Base-by-base conservation (phyloP, 1,140 invertebrate species). In the Drosophila teissieri region DNA sequence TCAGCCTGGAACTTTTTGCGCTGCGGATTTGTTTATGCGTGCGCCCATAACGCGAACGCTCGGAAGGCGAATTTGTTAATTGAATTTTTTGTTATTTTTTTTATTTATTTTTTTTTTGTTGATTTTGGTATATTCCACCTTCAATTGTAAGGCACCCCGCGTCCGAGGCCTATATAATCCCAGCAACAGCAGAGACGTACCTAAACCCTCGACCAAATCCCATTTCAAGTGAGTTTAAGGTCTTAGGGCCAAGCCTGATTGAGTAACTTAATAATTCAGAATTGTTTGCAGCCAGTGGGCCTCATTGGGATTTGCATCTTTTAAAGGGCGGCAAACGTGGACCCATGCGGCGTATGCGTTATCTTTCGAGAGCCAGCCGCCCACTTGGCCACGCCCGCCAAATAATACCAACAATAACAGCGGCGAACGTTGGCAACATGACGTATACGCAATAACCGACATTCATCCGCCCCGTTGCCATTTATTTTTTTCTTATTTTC, bases 271-370 rank as follows among this genome's bases (percentile, higher is more conserved):
- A 72, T 72, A 72, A 72, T 72, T 72, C 68, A 72, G 68, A 72
- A 72, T 72, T 70, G 65, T 70, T 70, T 69, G 36, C 64, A 69
- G 64, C 65, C 44, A 36, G 49, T 49, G 36, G 51, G 51, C 31
- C 65, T 72, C 65, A 34, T 70, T 55, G 68, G 68, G 68, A 72
- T 72, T 72, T 72, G 68, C 68, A 72, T 72, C 68, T 70, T 63
- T 70, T 70, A 48, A 72, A 42, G 24, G 24, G 34, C 52, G 46
- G 72, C 31, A 19, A 46, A 24, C 56, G 27, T 65, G 51, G 61
- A 56, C 61, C 73, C 63, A 75, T 67, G 73, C 62, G 73, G 73
- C 62, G 73, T 76, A 76, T 76, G 73, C 54, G 73, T 76, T 76
- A 76, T 76, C 73, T 76, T 45, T 39, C 56, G 34, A 39, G 36